phyloP scores from a whole-genome alignment of 2,888 invertebrate species.

The Nemoura dubitans region DNA sequence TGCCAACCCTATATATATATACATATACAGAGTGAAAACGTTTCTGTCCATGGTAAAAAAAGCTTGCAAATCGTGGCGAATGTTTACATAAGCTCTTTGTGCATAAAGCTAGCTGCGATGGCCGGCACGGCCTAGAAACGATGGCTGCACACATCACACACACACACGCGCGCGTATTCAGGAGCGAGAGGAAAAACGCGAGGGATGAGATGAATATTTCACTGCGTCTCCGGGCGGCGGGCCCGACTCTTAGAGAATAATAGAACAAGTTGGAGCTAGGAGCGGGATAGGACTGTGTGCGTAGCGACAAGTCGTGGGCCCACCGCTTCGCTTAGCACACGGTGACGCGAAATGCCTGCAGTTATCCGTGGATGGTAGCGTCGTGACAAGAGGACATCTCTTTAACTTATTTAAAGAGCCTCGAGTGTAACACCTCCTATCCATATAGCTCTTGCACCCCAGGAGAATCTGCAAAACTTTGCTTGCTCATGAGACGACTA shows the following conservation, averaged over 20 bases:
- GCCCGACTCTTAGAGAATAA: neutral
- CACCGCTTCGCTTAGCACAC: neutral
- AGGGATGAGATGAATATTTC: slow-evolving; percentile 28
- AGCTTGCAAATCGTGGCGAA: slow-evolving; percentile 19
- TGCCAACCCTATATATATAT: neutral
- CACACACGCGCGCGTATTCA: neutral
- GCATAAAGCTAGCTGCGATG: slow-evolving; percentile 18
- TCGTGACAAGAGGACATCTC: slow-evolving; percentile 19
- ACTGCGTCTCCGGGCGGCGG: neutral
- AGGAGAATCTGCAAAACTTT: neutral
- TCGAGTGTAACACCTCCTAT: neutral
- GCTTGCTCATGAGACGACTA: neutral
- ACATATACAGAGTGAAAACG: neutral
- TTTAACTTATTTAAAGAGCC: slow-evolving; percentile 32
- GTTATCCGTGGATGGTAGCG: neutral
- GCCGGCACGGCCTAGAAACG: neutral
- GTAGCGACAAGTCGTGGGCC: neutral
- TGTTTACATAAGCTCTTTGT: slow-evolving; percentile 27
- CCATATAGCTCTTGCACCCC: neutral
- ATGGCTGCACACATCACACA: neutral
- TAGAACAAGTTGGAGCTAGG: neutral
- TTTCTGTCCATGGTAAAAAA: neutral
- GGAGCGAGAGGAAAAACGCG: neutral
- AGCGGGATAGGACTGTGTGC: neutral
- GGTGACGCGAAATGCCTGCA: neutral